A percentile compares a stretch with the other conserved stretches of the same genome.
These are phyloP conservation scores for Prionchulus punctatus DNA, from an alignment of 2,888 invertebrate genomes.

Conservation along the genomic window DNA sequence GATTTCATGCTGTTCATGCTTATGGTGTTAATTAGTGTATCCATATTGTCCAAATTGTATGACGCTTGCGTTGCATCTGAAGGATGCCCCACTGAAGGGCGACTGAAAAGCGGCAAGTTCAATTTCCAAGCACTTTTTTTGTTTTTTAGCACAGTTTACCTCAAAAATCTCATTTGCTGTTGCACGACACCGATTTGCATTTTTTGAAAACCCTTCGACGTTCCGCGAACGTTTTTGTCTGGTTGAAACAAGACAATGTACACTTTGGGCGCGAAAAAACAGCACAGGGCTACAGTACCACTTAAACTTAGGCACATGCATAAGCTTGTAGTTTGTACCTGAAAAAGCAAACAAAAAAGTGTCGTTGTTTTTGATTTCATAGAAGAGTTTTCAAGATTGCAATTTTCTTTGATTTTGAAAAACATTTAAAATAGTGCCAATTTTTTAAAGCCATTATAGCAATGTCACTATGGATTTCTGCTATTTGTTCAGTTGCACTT, in stretches of 20 bases:
- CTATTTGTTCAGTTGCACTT: too few relatives aligned
- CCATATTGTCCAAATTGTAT: too few relatives aligned
- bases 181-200: constrained; percentile 19
- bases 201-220: constrained; percentile 9
- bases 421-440: too few relatives aligned
- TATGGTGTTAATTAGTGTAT: too few relatives aligned
- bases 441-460: too few relatives aligned
- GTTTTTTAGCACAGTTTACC: constrained; percentile 15
- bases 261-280: constrained; percentile 57
- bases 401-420: too few relatives aligned
- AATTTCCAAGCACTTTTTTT: not conserved
- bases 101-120: not conserved
- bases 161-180: constrained; percentile 32
- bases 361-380: too few relatives aligned
- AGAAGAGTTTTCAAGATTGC: too few relatives aligned
- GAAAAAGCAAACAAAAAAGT: constrained; percentile 20
- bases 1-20: too few relatives aligned
- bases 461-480: too few relatives aligned
- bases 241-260: constrained; percentile 61
- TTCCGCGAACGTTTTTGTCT: constrained; percentile 52
- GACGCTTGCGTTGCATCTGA: too few relatives aligned
- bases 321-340: constrained; percentile 59
- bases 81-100: too few relatives aligned
- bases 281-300: constrained; percentile 55
- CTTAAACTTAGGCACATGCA: constrained; percentile 61